phyloP scores from a whole-genome alignment of 2,113 vertebrate genomes.

The Steatornis caripensis region DNA sequence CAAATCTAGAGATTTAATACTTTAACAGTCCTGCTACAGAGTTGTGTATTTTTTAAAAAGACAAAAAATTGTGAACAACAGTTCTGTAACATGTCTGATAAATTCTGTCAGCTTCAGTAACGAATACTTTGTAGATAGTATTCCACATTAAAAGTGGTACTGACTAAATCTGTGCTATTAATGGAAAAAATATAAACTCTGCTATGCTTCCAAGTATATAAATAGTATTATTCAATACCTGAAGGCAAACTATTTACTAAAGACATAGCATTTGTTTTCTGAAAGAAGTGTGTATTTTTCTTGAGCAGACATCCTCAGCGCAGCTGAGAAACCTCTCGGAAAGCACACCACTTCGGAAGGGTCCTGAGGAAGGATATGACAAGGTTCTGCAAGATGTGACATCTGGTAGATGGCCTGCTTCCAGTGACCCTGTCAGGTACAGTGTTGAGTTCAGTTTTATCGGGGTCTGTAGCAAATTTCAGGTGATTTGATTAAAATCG shows the following conservation, averaged over 20 bases:
- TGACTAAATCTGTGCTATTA: background rate
- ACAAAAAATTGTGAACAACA: background rate
- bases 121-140: background rate
- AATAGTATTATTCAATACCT: background rate
- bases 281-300: background rate
- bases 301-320: background rate
- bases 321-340: background rate
- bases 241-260: background rate
- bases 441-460: background rate
- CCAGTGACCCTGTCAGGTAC: conserved; percentile 26
- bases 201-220: background rate
- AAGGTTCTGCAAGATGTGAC: background rate
- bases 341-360: background rate
- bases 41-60: background rate
- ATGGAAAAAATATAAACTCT: background rate
- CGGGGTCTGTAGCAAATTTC: background rate
- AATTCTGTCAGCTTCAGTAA: background rate
- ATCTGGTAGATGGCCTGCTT: conserved; percentile 7
- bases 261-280: background rate
- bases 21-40: background rate
- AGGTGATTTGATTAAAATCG: background rate
- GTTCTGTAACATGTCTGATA: background rate
- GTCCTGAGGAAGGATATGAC: conserved; percentile 34
- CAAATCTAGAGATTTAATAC: background rate
- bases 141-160: background rate